Evolutionary conservation across 2,797 vertebrate species (phyloP).

Genomic region (Siniperca obscura): DNA sequence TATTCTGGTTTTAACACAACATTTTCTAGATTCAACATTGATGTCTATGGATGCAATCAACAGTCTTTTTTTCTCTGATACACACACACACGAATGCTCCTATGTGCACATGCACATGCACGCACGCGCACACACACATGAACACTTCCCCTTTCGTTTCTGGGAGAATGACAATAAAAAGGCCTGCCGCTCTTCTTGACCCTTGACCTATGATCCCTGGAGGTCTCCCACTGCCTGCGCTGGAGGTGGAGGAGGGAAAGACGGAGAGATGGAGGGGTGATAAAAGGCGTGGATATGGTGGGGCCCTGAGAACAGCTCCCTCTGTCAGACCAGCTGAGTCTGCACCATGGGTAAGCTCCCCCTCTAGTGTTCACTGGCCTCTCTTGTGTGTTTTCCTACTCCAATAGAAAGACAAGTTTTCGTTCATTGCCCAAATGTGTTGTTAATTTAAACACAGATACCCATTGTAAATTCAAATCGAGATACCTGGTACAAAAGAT

Average conservation of each 20-base stretch:
- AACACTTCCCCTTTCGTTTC: conserved; percentile 68
- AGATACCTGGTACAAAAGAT: background rate
- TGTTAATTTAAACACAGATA: conserved; percentile 11
- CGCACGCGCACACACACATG: conserved; percentile 27
- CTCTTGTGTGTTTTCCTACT: conserved; percentile 47
- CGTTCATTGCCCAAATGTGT: conserved; percentile 11
- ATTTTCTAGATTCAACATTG: conserved; percentile 1
- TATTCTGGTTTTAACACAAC: conserved; percentile 13
- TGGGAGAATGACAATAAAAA: conserved; percentile 89
- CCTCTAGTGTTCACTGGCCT: conserved; percentile 96
- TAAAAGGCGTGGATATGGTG: conserved; percentile 82
- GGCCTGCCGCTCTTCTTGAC: conserved; percentile 86
- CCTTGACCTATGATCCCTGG: conserved; percentile 87
- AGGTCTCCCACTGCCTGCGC: conserved; percentile 85
- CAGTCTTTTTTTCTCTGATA: conserved; percentile 9
- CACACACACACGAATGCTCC: background rate
- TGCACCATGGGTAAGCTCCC: conserved; percentile 94
- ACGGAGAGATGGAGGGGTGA: conserved; percentile 74
- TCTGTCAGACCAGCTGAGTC: conserved; percentile 81
- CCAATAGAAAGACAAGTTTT: conserved; percentile 40
- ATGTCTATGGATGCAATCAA: background rate
- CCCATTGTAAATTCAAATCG: background rate
- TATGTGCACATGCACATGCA: conserved; percentile 19
- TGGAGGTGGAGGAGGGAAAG: conserved; percentile 82
- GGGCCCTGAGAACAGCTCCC: conserved; percentile 82